These are phyloP conservation scores for Scarus forsteni DNA, from an alignment of 2,797 vertebrate genomes.

Conservation along the genomic window DNA sequence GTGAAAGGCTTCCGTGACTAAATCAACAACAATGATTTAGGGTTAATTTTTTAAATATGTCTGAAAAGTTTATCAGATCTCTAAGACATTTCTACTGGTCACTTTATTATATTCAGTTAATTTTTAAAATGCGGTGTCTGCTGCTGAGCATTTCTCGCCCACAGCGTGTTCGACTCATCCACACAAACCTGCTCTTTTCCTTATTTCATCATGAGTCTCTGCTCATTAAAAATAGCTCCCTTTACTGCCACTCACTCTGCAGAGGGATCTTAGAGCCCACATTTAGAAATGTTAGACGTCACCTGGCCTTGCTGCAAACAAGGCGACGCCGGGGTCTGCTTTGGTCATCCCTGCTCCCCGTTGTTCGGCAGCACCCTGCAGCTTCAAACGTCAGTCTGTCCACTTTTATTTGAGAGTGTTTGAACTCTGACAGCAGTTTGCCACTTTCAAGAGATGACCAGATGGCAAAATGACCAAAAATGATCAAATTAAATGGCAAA, in stretches of 20 bases:
- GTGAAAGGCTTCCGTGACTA: too few species aligned
- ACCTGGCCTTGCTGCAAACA: neutral
- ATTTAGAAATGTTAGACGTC: constrained; percentile 15
- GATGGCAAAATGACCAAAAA: neutral
- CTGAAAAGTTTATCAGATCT: too few species aligned
- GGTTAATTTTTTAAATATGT: too few species aligned
- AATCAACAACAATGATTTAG: too few species aligned
- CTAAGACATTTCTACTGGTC: too few species aligned
- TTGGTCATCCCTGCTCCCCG: constrained; percentile 31
- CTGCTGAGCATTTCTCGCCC: too few species aligned
- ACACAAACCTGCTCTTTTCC: neutral
- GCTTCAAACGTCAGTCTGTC: constrained; percentile 12
- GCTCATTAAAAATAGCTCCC: neutral
- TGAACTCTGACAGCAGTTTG: constrained; percentile 14
- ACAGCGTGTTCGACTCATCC: neutral
- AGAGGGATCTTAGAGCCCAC: constrained; percentile 6
- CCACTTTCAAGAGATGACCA: neutral
- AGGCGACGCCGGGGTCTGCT: constrained; percentile 24
- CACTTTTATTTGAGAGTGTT: neutral
- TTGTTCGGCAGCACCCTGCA: constrained; percentile 12
- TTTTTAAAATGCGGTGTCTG: too few species aligned
- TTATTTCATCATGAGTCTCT: neutral
- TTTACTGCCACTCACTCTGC: neutral
- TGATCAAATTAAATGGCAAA: neutral
- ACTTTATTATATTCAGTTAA: too few species aligned